Percentiles rank a stretch among this genome's conserved stretches.
Conservation (phyloP, 1,140 invertebrate genomes). For the Diachasmimorpha longicaudata region DNA sequence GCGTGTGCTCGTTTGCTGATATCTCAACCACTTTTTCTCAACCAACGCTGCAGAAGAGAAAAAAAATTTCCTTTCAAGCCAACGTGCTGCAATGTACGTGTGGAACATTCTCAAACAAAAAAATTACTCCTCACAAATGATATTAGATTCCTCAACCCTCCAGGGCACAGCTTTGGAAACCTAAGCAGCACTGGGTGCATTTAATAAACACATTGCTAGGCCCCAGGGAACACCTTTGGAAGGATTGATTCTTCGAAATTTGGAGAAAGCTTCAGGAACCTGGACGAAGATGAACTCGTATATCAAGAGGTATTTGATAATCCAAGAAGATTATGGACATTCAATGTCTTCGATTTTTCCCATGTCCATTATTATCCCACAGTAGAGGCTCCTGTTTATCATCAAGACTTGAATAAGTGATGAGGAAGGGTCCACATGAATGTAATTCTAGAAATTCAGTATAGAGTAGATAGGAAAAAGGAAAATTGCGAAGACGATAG, state of each 20-base stretch:
- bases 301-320: too few species aligned
- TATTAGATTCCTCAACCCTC: too few species aligned
- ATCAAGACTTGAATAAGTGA: background rate
- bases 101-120: background rate
- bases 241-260: too few species aligned
- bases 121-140: background rate
- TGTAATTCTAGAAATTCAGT: background rate
- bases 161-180: too few species aligned
- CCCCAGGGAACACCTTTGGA: too few species aligned
- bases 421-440: background rate
- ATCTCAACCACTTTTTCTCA: background rate
- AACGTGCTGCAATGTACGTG: background rate
- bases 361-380: background rate
- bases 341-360: background rate
- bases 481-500: constrained; percentile 8
- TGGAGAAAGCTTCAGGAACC: too few species aligned
- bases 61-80: background rate
- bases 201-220: too few species aligned
- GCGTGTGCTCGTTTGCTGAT: constrained; percentile 19
- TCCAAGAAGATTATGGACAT: too few species aligned
- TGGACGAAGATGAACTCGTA: too few species aligned
- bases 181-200: too few species aligned
- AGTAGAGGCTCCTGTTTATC: background rate
- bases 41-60: background rate
- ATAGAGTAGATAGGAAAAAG: background rate